Evolutionary conservation across 1,140 invertebrate genomes (phyloP).

Genomic region (Lordiphosa collinella): DNA sequence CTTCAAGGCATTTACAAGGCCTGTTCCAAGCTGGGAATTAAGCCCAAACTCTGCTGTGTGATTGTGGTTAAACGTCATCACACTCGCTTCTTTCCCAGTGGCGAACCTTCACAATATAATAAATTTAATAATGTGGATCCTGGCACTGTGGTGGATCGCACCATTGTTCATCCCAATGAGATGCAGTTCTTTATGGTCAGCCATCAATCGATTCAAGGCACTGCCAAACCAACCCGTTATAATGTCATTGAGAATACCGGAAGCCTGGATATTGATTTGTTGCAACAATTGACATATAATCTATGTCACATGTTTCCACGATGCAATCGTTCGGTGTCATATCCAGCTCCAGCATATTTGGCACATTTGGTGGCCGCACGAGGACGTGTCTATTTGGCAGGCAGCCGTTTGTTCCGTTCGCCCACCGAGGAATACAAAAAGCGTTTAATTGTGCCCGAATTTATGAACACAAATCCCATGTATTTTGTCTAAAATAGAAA

Average conservation of each 20-base stretch:
- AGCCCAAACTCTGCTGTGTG: constrained; percentile 88
- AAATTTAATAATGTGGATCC: constrained; percentile 87
- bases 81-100: constrained; percentile 85
- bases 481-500: constrained; percentile 62
- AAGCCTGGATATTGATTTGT: constrained; percentile 85
- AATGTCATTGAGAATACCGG: constrained; percentile 91
- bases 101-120: constrained; percentile 60
- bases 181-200: constrained; percentile 93
- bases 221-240: constrained; percentile 93
- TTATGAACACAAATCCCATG: constrained; percentile 69
- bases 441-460: constrained; percentile 47
- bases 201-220: constrained; percentile 88
- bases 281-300: constrained; percentile 92
- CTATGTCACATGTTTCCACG: constrained; percentile 94
- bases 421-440: constrained; percentile 51
- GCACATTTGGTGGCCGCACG: constrained; percentile 94
- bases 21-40: constrained; percentile 38
- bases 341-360: constrained; percentile 96
- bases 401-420: neutral
- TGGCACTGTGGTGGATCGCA: constrained; percentile 88
- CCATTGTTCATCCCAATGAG: constrained; percentile 90
- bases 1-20: constrained; percentile 46
- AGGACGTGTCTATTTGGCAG: constrained; percentile 83
- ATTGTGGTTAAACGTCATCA: constrained; percentile 96
- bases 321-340: constrained; percentile 92